Base-by-base conservation (phyloP, 1,140 invertebrate genomes). In the Euura saliciscinereae region DNA sequence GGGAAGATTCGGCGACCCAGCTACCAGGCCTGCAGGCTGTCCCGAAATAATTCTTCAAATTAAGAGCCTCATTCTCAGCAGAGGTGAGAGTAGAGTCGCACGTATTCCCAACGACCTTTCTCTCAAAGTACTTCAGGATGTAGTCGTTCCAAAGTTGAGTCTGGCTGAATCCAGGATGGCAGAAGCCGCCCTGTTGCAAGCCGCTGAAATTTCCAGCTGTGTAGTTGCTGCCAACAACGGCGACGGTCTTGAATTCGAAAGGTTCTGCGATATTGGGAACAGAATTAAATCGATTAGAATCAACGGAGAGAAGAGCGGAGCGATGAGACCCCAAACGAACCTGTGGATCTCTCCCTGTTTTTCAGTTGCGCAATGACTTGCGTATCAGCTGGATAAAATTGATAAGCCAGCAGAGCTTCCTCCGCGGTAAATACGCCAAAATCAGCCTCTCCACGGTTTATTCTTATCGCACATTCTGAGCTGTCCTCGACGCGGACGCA, bases 21-120 rank as follows among this genome's bases (percentile, higher is more conserved):
- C 84, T 81, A 59, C 93, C 92, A n/a, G 92, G 92, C 68, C 91
- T 83, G 83, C 93, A 94, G 68, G 89, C 90, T 5, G 80, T 85
- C 2, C 86, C 84, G 85, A 93, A 93, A 85, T 91, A 92, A 4
- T 80, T 72, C 65, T 78, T 84, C 2, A 92, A 77, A 51, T 88
- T 87, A 44, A 84, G 79, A 10, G 89, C 81, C 73, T 92, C 90
- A 76, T 91, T 84, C 78, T 92, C 90, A 7, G 87, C 87, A 28
- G 86, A 82, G 0, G 88, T 89, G 44, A 84, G 79, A 42, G 82
- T 78, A 3, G 71, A 45, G 5, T 74, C 71, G 51, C 79, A 82
- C 10, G 73, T 69, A 8, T 77, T 43, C 44, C 73, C 73, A 45
- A 80, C 77, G 44, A 89, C 85, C 74, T 82, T 79, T 71, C 84